A percentile compares a stretch with the other conserved stretches of the same genome.
Evolutionary conservation across 1,140 invertebrate species (phyloP).

Genomic region (Lucilia sericata): DNA sequence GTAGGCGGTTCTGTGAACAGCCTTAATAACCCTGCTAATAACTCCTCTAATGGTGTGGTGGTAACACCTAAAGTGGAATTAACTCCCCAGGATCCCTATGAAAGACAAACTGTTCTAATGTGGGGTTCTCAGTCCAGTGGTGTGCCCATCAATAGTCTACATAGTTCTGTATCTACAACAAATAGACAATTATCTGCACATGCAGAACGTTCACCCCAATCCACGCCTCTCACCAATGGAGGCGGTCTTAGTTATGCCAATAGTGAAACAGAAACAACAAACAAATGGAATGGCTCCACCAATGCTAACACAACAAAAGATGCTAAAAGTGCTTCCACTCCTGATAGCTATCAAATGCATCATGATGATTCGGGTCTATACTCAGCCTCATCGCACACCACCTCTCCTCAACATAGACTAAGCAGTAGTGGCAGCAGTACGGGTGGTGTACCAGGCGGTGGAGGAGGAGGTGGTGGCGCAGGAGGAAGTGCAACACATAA

Average conservation of each 20-base stretch:
- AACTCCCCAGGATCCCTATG: conserved; percentile 68
- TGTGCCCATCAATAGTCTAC: conserved; percentile 54
- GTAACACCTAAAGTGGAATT: conserved; percentile 68
- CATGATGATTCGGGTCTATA: conserved; percentile 65
- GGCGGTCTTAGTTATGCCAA: conserved; percentile 53
- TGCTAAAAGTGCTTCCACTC: conserved; percentile 55
- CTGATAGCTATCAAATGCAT: conserved; percentile 60
- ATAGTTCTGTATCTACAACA: conserved; percentile 23
- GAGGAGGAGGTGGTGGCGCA: conserved; percentile 52
- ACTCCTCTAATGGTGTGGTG: conserved; percentile 62
- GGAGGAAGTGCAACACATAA: conserved; percentile 13
- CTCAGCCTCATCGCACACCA: conserved; percentile 64
- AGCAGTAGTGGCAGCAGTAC: conserved; percentile 52
- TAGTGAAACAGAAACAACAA: conserved; percentile 52
- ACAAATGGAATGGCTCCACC: conserved; percentile 63
- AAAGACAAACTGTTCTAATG: conserved; percentile 87
- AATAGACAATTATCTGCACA: conserved; percentile 45
- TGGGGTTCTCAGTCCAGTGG: conserved; percentile 75
- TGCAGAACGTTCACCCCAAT: conserved; percentile 61
- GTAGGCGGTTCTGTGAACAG: conserved; percentile 47
- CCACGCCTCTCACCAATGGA: conserved; percentile 59
- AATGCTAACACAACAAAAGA: conserved; percentile 49
- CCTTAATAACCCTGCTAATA: conserved; percentile 36
- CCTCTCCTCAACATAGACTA: conserved; percentile 60
- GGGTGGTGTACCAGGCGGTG: conserved; percentile 48